Percentiles rank a stretch among this genome's conserved stretches.
phyloP scores from a whole-genome alignment of 2,888 invertebrate genomes.

The Drosophila bunnanda region DNA sequence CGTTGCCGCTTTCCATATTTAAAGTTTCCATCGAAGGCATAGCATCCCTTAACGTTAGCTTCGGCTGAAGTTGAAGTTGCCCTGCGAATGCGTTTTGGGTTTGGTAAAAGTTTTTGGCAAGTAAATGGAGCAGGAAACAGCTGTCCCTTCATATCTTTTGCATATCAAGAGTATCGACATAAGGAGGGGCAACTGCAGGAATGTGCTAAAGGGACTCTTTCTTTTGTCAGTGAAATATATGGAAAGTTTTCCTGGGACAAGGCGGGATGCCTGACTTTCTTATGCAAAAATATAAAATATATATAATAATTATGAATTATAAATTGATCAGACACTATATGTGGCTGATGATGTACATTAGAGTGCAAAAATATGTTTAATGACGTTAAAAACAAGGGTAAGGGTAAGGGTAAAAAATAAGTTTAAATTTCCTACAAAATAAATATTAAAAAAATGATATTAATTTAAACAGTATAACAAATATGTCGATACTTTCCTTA shows the following conservation, averaged over 20 bases:
- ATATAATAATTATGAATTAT: background rate
- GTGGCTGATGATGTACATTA: too few relatives aligned
- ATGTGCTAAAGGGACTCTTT: background rate
- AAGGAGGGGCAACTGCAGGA: conserved; percentile 12
- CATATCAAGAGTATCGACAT: conserved; percentile 75
- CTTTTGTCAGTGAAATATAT: conserved; percentile 65
- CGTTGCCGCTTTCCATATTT: conserved; percentile 47
- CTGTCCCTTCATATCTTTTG: conserved; percentile 78
- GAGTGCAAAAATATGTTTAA: too few relatives aligned
- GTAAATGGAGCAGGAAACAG: conserved; percentile 78
- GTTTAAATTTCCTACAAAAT: background rate
- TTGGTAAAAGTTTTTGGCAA: conserved; percentile 72
- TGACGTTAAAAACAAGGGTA: too few relatives aligned
- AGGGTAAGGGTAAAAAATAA: too few relatives aligned
- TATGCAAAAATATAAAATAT: background rate
- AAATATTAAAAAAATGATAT: background rate
- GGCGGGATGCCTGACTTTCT: conserved; percentile 53
- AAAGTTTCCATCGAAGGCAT: conserved; percentile 51
- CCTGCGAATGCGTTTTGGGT: conserved; percentile 60
- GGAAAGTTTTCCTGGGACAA: conserved; percentile 62
- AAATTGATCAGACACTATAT: background rate
- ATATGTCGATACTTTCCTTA: background rate
- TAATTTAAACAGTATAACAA: background rate
- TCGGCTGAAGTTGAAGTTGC: conserved; percentile 12
- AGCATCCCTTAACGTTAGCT: conserved; percentile 22